Evolutionary conservation across 2,888 invertebrate genomes (phyloP), one percentile per base, ranked within the genome.

Genomic region (Volucella zonaria): DNA sequence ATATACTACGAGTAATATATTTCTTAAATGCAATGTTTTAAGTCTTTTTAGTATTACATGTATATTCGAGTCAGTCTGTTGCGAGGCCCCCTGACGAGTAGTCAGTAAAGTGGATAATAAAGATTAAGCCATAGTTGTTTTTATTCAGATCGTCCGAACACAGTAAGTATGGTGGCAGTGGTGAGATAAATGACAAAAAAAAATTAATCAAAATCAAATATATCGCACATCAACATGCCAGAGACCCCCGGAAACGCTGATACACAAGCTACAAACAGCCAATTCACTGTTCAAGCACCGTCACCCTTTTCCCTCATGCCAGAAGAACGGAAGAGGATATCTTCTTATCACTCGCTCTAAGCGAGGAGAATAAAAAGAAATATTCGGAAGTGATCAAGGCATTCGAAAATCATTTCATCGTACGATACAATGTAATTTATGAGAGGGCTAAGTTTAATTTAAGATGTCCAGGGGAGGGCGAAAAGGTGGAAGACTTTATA

Each of bases 401-500:
- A 54, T 54, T 73, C 18, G 51, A 51, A 51, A 73, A 73, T 62
- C 59, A 51, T 62, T 73, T 73, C n/a, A 59, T 54, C 38, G 45
- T 73, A n/a, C 47, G 42, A 45, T 43, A 73, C 47, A 61, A 71
- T 43, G 51, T 73, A 4, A 73, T 61, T 12, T 73, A 62, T 15
- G 52, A 62, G 38, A 38, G 73, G 45, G 62, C 54, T 23, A 73
- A 73, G 40, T 73, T 73, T n/a, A 62, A 62, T 54, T 54, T 38
- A 42, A 49, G 54, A 54, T 62, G 54, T 14, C 73, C 62, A 47
- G 49, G 51, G 11, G 62, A 54, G 11, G 54, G 45, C 3, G 62
- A 62, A 62, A 73, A 51, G 8, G 49, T 73, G 11, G 62, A 73
- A 62, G 62, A 62, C 42, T 62, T 73, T 38, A 61, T 71, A 43